Conservation (phyloP, 2,888 invertebrate genomes). For the Pammene aurita region DNA sequence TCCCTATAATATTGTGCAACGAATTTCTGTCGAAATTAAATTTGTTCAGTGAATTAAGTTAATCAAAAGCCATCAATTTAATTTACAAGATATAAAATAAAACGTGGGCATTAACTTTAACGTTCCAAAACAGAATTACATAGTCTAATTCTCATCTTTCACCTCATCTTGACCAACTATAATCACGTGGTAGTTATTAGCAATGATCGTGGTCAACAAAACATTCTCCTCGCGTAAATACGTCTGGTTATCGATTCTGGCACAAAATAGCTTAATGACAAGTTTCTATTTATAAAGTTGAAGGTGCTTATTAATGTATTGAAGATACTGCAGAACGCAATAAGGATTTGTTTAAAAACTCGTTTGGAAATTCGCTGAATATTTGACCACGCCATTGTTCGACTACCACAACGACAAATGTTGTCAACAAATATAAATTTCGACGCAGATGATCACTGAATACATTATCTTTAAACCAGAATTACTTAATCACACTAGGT, state of each 20-base stretch:
- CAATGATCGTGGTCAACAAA: conserved; percentile 4
- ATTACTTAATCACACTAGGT: conserved; percentile 5
- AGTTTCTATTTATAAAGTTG: neutral
- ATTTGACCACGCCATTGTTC: conserved; percentile 1
- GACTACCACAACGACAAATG: neutral
- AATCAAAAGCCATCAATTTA: too few species aligned
- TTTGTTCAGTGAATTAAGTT: too few species aligned
- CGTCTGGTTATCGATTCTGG: neutral
- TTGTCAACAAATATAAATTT: neutral
- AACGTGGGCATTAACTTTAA: too few species aligned
- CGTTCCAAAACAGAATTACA: neutral
- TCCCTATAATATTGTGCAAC: too few species aligned
- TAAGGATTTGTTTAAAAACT: conserved; percentile 2
- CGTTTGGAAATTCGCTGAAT: neutral
- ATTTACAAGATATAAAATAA: too few species aligned
- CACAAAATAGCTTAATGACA: conserved; percentile 1
- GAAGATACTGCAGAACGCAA: neutral
- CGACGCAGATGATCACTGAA: conserved; percentile 5
- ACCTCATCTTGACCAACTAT: neutral
- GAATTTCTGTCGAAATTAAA: too few species aligned
- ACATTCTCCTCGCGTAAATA: neutral
- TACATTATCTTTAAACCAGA: neutral
- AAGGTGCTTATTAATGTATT: conserved; percentile 1
- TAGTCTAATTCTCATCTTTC: conserved; percentile 6
- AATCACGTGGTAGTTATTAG: neutral